Percentiles rank a stretch among this genome's conserved stretches.
phyloP scores from a whole-genome alignment of 2,113 vertebrate genomes.

The Myrmecophaga tridactyla region DNA sequence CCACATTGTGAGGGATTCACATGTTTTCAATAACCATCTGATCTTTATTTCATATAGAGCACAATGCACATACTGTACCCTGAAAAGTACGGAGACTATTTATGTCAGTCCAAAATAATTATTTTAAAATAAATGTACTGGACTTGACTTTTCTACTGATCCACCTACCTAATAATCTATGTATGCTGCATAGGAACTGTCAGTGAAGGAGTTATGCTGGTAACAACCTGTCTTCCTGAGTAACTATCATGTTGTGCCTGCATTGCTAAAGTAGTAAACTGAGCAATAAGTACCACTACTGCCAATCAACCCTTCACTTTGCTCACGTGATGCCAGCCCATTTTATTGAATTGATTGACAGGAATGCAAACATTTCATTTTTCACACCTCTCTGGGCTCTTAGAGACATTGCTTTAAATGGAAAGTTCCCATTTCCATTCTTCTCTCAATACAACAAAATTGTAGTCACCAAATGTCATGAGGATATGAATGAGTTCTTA shows the following conservation, averaged over 20 bases:
- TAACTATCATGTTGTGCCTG: background rate
- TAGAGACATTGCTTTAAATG: background rate
- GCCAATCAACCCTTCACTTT: background rate
- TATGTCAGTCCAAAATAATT: constrained; percentile 19
- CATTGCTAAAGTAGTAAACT: background rate
- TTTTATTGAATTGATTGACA: background rate
- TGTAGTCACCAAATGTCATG: background rate
- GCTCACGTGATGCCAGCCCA: background rate
- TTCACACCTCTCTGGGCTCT: background rate
- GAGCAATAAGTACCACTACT: background rate
- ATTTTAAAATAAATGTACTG: constrained; percentile 61
- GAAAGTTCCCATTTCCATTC: background rate
- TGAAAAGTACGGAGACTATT: constrained; percentile 35
- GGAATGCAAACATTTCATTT: background rate
- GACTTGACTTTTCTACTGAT: constrained; percentile 51
- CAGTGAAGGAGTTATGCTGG: background rate
- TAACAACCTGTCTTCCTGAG: background rate
- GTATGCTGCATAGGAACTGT: background rate
- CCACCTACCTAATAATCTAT: constrained; percentile 12
- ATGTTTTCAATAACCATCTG: constrained; percentile 68
- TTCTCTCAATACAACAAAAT: background rate
- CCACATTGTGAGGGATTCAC: constrained; percentile 36
- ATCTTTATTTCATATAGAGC: constrained; percentile 49
- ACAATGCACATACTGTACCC: constrained; percentile 51
- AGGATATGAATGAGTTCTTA: background rate